These are phyloP conservation scores for Eupithecia tripunctaria DNA, from an alignment of 2,888 invertebrate species.

Conservation along the genomic window DNA sequence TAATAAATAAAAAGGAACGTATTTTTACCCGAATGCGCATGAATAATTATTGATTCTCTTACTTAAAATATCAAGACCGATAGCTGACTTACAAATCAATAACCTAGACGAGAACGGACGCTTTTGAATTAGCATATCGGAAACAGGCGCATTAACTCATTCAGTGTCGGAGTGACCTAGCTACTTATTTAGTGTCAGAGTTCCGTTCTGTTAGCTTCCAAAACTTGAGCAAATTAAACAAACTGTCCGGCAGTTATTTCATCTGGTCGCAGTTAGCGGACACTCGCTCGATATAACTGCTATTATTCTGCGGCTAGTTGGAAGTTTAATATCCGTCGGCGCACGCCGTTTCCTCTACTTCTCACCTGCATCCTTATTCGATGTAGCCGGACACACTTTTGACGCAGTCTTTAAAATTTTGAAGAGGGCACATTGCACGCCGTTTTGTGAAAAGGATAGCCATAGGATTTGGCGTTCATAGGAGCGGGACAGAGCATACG, in stretches of 20 bases:
- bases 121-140: not conserved
- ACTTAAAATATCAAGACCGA: too few relatives aligned
- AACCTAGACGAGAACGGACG: not conserved
- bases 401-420: not conserved
- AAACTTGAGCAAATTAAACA: not conserved
- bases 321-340: constrained; percentile 28
- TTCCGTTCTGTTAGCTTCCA: not conserved
- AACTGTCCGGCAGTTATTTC: not conserved
- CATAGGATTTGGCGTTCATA: too few relatives aligned
- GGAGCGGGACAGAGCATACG: too few relatives aligned
- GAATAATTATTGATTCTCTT: too few relatives aligned
- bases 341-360: constrained; percentile 20
- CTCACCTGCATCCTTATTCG: constrained; percentile 13
- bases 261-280: not conserved
- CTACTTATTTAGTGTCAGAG: not conserved
- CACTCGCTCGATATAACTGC: not conserved
- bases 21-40: not conserved
- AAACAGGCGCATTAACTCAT: not conserved
- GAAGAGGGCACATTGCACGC: too few relatives aligned
- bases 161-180: not conserved
- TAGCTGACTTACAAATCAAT: not conserved
- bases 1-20: not conserved
- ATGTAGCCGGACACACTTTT: not conserved
- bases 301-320: constrained; percentile 14
- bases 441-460: too few relatives aligned